Evolutionary conservation across 2,113 vertebrate species (phyloP), one percentile per base, ranked within the genome.

Genomic region (Chlamydotis undulata): DNA sequence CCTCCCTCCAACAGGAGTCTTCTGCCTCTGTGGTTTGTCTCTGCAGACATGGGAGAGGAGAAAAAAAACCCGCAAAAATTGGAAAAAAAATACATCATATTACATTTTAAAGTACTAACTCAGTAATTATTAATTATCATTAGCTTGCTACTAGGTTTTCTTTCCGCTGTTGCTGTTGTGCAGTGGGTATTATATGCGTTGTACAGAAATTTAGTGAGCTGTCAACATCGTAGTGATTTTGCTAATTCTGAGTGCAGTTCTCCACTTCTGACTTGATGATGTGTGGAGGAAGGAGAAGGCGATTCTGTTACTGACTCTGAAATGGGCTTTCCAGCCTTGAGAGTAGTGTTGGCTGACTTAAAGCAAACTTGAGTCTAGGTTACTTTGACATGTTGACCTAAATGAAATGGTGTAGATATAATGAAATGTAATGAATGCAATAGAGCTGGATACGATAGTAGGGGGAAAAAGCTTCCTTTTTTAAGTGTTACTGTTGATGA

Each of bases 351-450:
- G 70, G 13, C 82, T 83, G 93, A 83, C 87, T 96, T 90, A 70
- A 94, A 87, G 80, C 65, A 95, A 97, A 56, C 77, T 10, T 83
- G 74, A 96, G 82, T 90, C 84, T 97, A 85, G 87, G 70, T 94
- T 96, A 57, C 50, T 97, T 69, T 69, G 69, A 94, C 95, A 91
- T 83, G 94, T 71, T 98, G 97, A 97, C 97, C 96, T 97, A 97
- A 85, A 98, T 98, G 97, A 97, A 97, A 97, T 97, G 93, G 97
- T 94, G 95, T 73, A 96, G 95, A 96, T 93, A 78, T 96, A 97
- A 97, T 96, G 86, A 95, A 94, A 95, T 96, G 71, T 93, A 96
- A 97, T 97, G 83, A 96, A 90, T 90, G 59, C 77, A 75, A 41
- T 81, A 63, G 57, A 96, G 26, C 57, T 93, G 55, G 69, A 57